Conservation (phyloP, 1,140 invertebrate species). For the Fragariocoptes setiger region DNA sequence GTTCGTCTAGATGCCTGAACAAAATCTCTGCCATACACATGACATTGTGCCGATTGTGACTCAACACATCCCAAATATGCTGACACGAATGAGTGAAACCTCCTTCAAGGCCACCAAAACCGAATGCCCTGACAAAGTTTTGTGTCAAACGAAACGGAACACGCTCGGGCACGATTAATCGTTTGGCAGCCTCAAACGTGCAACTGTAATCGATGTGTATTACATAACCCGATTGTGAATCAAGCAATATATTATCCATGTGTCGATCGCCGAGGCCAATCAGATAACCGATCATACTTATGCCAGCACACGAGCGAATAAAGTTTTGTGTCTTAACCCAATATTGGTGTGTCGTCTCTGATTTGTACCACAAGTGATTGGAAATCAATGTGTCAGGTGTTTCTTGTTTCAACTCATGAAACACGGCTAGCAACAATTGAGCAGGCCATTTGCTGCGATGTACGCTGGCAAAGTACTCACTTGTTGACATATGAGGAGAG, state of each 20-base stretch:
- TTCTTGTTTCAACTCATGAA: constrained; percentile 18
- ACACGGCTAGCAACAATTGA: constrained; percentile 9
- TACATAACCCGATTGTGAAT: constrained; percentile 56
- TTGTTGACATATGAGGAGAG: background rate
- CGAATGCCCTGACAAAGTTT: constrained; percentile 81
- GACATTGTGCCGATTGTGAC: constrained; percentile 43
- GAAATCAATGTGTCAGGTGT: background rate
- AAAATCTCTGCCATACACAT: constrained; percentile 23
- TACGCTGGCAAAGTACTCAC: constrained; percentile 1
- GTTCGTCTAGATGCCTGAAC: background rate
- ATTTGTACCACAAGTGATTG: constrained; percentile 22
- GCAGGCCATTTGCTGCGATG: background rate
- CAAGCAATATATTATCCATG: constrained; percentile 82
- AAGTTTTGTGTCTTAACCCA: constrained; percentile 38
- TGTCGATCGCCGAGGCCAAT: constrained; percentile 86
- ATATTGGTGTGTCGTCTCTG: constrained; percentile 13
- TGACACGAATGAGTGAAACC: constrained; percentile 63
- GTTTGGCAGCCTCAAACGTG: constrained; percentile 62
- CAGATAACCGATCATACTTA: constrained; percentile 93
- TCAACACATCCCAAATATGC: constrained; percentile 47
- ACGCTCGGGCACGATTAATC: constrained; percentile 54
- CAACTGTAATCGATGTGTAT: constrained; percentile 97
- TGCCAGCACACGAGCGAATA: constrained; percentile 66
- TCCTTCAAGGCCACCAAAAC: constrained; percentile 44
- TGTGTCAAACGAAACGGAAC: constrained; percentile 88